Evolutionary conservation across 1,140 invertebrate genomes (phyloP).

Genomic region (Apis cerana): DNA sequence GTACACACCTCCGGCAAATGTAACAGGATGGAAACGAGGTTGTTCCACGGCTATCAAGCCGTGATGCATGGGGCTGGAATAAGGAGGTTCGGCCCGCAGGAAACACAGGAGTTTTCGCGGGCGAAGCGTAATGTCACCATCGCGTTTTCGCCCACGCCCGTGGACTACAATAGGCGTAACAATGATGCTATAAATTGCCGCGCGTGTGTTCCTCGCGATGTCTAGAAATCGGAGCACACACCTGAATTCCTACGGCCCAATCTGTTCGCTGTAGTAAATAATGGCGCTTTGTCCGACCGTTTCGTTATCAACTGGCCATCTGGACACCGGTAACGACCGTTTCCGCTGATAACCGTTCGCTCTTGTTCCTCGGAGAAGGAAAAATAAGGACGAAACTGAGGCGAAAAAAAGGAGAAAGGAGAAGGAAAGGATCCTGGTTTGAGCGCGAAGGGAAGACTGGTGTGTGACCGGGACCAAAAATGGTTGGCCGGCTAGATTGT

Average conservation of each 20-base stretch:
- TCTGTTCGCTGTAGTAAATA: slow-evolving; percentile 20
- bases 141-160: slow-evolving; percentile 20
- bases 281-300: slow-evolving; percentile 30
- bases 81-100: neutral
- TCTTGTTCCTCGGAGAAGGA: neutral
- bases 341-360: slow-evolving; percentile 24
- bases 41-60: neutral
- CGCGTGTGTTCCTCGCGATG: slow-evolving; percentile 21
- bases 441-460: neutral
- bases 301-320: slow-evolving; percentile 31
- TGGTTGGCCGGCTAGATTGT: slow-evolving; percentile 2
- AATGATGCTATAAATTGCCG: slow-evolving; percentile 37
- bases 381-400: neutral
- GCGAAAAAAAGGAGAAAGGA: neutral
- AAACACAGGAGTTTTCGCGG: slow-evolving; percentile 7
- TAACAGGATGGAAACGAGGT: neutral
- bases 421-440: neutral
- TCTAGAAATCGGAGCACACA: slow-evolving; percentile 40
- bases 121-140: slow-evolving; percentile 7
- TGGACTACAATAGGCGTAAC: slow-evolving; percentile 30
- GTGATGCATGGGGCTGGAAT: neutral
- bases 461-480: slow-evolving; percentile 42
- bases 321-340: slow-evolving; percentile 33
- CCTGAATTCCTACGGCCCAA: slow-evolving; percentile 28
- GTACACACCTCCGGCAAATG: neutral